Percentiles rank a stretch among this genome's conserved stretches.
Evolutionary conservation across 2,113 vertebrate genomes (phyloP).

Genomic region (Riparia riparia): DNA sequence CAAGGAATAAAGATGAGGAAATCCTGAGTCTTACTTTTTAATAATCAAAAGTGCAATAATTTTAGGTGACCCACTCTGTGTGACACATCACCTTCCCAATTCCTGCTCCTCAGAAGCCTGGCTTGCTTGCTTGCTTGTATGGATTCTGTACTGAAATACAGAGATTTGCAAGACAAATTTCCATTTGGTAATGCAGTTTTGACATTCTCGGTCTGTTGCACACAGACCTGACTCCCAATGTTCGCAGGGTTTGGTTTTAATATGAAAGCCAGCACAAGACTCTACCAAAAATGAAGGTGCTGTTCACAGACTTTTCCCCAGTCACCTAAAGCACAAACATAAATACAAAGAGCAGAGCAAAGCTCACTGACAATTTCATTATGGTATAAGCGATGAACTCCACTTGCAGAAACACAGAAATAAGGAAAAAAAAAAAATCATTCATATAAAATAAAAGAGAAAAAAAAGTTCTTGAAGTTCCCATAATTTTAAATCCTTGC

Average conservation of each 20-base stretch:
- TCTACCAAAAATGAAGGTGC: background rate
- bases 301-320: background rate
- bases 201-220: background rate
- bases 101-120: background rate
- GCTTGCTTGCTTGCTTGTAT: background rate
- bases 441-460: background rate
- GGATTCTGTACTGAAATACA: background rate
- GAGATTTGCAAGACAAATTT: background rate
- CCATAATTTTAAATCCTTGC: background rate
- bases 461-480: background rate
- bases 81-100: background rate
- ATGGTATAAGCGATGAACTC: fast-evolving
- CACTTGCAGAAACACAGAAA: background rate
- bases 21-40: background rate
- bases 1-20: background rate
- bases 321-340: background rate
- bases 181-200: background rate
- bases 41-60: background rate
- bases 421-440: background rate
- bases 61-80: background rate
- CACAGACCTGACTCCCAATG: background rate
- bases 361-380: background rate
- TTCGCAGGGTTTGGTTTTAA: background rate
- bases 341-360: background rate
- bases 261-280: background rate